Percentiles rank a stretch among this genome's conserved stretches.
These are phyloP conservation scores for Athalia cordata DNA, from an alignment of 2,888 invertebrate genomes.

Conservation along the genomic window DNA sequence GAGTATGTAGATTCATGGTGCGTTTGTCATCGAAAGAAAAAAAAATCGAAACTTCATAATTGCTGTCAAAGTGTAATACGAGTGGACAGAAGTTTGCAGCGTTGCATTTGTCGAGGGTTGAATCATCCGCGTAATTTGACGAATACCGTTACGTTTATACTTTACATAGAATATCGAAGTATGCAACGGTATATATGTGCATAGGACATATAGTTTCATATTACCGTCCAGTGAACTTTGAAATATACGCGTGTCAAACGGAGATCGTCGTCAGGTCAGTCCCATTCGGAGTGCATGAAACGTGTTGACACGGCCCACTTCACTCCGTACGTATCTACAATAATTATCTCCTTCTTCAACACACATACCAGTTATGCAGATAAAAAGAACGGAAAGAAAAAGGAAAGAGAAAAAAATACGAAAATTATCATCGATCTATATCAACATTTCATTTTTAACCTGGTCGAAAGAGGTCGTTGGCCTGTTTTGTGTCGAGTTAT, in stretches of 20 bases:
- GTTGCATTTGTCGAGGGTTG: too few species aligned
- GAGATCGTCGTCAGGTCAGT: neutral
- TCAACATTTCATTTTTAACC: slow-evolving; percentile 1
- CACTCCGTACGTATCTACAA: neutral
- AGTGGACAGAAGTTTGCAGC: neutral
- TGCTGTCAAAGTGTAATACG: neutral
- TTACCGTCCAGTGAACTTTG: slow-evolving; percentile 40
- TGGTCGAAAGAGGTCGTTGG: neutral
- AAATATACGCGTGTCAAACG: slow-evolving; percentile 15
- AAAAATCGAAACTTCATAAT: neutral
- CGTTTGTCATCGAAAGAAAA: too few species aligned
- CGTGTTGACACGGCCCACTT: slow-evolving; percentile 21
- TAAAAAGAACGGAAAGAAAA: slow-evolving; percentile 30
- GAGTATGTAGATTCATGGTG: too few species aligned
- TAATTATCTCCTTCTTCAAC: neutral
- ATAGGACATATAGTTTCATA: slow-evolving; percentile 24
- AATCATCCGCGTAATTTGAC: slow-evolving; percentile 40
- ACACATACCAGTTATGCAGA: neutral
- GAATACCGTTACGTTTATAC: slow-evolving; percentile 6
- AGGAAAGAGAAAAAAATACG: neutral
- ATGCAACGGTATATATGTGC: slow-evolving; percentile 10
- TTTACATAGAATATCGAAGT: too few species aligned
- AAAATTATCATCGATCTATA: neutral
- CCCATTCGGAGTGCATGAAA: neutral
- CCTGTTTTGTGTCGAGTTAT: neutral